Evolutionary conservation across 2,888 invertebrate genomes (phyloP).

Genomic region (Eupithecia inturbata): DNA sequence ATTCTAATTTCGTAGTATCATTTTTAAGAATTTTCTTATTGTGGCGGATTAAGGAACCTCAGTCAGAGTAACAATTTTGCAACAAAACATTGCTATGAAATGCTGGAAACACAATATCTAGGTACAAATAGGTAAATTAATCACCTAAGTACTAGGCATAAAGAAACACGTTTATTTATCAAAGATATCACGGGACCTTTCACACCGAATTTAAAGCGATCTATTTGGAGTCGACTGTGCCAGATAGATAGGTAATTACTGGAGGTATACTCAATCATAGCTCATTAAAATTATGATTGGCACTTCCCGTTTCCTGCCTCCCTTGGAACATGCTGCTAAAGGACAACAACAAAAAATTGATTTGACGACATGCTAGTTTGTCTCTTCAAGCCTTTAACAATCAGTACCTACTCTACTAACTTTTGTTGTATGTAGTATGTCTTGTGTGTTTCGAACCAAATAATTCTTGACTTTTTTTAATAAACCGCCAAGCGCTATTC

Average conservation of each 20-base stretch:
- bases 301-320: slow-evolving; percentile 18
- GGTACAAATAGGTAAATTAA: too few species aligned
- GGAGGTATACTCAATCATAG: slow-evolving; percentile 4
- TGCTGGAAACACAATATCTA: background rate
- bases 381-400: background rate
- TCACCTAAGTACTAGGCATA: too few species aligned
- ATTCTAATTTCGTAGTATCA: background rate
- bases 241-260: background rate
- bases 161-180: too few species aligned
- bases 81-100: background rate
- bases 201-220: background rate
- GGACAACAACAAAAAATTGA: slow-evolving; percentile 10
- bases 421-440: background rate
- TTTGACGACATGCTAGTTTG: background rate
- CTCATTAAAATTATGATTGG: slow-evolving; percentile 6
- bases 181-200: too few species aligned
- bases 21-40: too few species aligned
- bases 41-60: background rate
- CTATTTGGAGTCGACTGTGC: background rate
- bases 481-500: too few species aligned
- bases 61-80: too few species aligned
- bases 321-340: background rate
- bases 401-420: background rate
- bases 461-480: background rate
- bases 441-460: background rate